Base-by-base conservation (phyloP, 2,888 invertebrate genomes). In the Pterostichus madidus region DNA sequence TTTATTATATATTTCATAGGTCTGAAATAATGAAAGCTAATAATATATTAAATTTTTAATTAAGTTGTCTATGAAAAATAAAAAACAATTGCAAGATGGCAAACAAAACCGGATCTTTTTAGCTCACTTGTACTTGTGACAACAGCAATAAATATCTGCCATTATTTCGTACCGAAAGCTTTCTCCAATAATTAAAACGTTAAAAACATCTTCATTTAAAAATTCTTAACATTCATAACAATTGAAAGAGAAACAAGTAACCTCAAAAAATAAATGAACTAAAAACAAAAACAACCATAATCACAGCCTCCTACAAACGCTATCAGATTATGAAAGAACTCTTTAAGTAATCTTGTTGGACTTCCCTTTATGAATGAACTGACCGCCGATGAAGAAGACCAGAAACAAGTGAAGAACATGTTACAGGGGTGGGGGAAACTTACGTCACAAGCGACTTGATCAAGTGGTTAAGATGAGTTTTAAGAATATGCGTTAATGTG, bases 81-180 rank as follows among this genome's bases (percentile, higher is more conserved):
- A 3, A 44, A 64, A 71, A 71, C 68, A 71, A 71, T 71, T 71
- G 68, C 17, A 44, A 61, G 68, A 71, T 71, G 68, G 68, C 15
- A 71, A 64, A 71, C 68, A 56, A 71, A 71, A 71, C 68, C 44
- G 68, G 68, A 71, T 71, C 68, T 71, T 71, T 39, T 71, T 71
- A 71, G 6, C 56, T 56, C 17, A 44, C 44, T 71, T 71, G 68
- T 71, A 64, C 44, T 44, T 44, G 68, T 71, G 68, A 71, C 68
- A 71, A 71, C 44, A 56, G 44, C 17, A 71, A 71, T 71, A 71
- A 71, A 71, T 71, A 13, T 71, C 68, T 71, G 44, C 68, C 17
- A 13, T 71, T 71, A 71, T 71, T 71, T 64, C 13, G 64, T 64
- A 64, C 64, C 13, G 13, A 71, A 44, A 71, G 68, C 68, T 71